A percentile compares a stretch with the other conserved stretches of the same genome.
phyloP scores from a whole-genome alignment of 2,888 invertebrate genomes.

The Synanthedon andrenaeformis region DNA sequence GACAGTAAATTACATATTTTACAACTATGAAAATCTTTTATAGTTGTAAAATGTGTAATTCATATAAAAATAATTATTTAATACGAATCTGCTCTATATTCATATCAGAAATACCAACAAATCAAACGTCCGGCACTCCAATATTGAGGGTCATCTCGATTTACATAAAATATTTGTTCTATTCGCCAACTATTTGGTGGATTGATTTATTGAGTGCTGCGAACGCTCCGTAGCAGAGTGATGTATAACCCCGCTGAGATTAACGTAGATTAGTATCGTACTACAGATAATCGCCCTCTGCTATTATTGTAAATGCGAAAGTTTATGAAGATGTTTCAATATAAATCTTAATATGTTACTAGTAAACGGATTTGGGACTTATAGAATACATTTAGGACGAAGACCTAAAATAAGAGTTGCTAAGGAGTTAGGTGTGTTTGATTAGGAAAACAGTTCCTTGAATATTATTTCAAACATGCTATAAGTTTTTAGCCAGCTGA shows the following conservation, averaged over 20 bases:
- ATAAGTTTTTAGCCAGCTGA: no score
- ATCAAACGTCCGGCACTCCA: constrained; percentile 9
- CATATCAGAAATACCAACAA: constrained; percentile 2
- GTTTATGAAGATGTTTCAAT: no score
- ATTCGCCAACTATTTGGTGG: constrained; percentile 41
- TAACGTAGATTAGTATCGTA: constrained; percentile 26
- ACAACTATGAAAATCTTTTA: no score
- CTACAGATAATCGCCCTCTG: constrained; percentile 10
- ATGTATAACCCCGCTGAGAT: constrained; percentile 55
- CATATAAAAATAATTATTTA: not conserved
- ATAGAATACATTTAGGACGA: no score
- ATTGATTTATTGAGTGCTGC: constrained; percentile 53
- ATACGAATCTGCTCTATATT: not conserved
- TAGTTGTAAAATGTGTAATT: not conserved
- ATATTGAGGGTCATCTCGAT: constrained; percentile 28
- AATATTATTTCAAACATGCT: no score
- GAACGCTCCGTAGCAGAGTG: constrained; percentile 26
- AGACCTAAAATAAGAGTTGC: no score
- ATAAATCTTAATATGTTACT: no score
- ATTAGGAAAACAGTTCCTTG: no score
- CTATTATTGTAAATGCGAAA: no score
- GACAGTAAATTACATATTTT: no score
- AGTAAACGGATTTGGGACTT: no score
- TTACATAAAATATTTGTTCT: constrained; percentile 49
- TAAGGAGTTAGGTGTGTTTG: no score